Base-by-base conservation (phyloP, 2,797 vertebrate species). In the Columba guinea region DNA sequence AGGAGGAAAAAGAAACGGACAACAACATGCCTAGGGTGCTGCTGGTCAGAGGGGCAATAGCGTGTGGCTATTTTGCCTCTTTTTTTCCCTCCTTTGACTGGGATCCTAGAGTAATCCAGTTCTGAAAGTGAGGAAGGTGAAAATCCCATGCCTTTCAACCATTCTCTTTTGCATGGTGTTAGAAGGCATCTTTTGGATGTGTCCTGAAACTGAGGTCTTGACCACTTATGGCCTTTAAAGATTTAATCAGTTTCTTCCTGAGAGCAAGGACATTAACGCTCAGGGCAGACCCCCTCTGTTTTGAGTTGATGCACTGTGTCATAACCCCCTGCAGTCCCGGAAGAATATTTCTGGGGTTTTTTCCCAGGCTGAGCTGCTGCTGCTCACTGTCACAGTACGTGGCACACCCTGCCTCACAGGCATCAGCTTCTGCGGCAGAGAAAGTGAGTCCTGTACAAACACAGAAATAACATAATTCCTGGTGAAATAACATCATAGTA, bases 331-430 rank as follows among this genome's bases (percentile, higher is more conserved):
- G 11, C 2, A 64, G 10, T 60, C 12, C 35, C 46, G 59, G 44
- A 23, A 41, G 46, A 63, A 39, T 16, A 76, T 11, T 65, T 51
- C 21, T 34, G 8, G 0, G 0, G 1, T 51, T 71, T 80, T 59
- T 32, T 13, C 58, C 55, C 35, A 76, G 51, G 46, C 0, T 51
- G n/a, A 86, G 55, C 24, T 82, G 44, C 51, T 62, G 53, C 74
- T 63, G 39, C n/a, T 80, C 62, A 16, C 8, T 65, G 34, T 62
- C 69, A 70, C 44, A 78, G 21, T 0, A 0, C 1, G 0, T 28
- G 39, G 35, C 86, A 79, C 20, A 30, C 6, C 11, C 53, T 62
- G 53, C 48, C 44, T 84, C 44, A 32, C 6, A 37, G 49, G 37
- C 34, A 70, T 34, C 55, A 52, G 24, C 7, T 89, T 64, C 63